Conservation (phyloP, 2,888 invertebrate species). For the Augochlorella aurata region DNA sequence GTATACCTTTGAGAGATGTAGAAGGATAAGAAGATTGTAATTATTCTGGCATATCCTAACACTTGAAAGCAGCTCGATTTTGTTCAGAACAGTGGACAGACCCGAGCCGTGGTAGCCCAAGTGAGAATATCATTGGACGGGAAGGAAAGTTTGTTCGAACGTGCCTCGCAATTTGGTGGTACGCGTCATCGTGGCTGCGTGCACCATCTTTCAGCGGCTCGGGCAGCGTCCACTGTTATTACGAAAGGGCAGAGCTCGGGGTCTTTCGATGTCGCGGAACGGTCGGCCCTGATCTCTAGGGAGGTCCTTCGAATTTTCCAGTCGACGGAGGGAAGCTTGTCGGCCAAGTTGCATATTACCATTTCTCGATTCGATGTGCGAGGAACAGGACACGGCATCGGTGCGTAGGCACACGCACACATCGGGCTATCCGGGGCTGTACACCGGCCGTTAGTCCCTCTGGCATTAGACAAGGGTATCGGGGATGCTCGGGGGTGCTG, state of each 20-base stretch:
- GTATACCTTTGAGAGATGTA: too few species aligned
- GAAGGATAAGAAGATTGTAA: too few species aligned
- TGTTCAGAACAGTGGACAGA: background rate
- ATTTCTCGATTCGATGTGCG: constrained; percentile 75
- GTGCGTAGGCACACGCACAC: constrained; percentile 50
- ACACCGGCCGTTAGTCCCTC: constrained; percentile 69
- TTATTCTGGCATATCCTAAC: too few species aligned
- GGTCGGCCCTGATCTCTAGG: constrained; percentile 69
- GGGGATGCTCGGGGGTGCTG: constrained; percentile 71
- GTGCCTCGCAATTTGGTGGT: constrained; percentile 27
- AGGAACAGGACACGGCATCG: constrained; percentile 47
- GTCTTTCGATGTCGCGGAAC: constrained; percentile 68
- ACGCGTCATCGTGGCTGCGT: constrained; percentile 32
- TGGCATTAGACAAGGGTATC: constrained; percentile 76
- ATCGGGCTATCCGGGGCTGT: constrained; percentile 32
- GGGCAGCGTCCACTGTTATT: constrained; percentile 54
- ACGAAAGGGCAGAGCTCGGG: constrained; percentile 61
- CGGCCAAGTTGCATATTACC: constrained; percentile 75
- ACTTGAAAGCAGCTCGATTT: too few species aligned
- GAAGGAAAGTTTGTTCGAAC: background rate
- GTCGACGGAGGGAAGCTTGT: constrained; percentile 71
- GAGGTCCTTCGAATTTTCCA: constrained; percentile 77
- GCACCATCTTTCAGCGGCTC: constrained; percentile 35
- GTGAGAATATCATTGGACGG: background rate
- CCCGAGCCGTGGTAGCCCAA: background rate